These are phyloP conservation scores for Actinia equina DNA, from an alignment of 64 coral and sea anemone genomes.

Conservation along the genomic window DNA sequence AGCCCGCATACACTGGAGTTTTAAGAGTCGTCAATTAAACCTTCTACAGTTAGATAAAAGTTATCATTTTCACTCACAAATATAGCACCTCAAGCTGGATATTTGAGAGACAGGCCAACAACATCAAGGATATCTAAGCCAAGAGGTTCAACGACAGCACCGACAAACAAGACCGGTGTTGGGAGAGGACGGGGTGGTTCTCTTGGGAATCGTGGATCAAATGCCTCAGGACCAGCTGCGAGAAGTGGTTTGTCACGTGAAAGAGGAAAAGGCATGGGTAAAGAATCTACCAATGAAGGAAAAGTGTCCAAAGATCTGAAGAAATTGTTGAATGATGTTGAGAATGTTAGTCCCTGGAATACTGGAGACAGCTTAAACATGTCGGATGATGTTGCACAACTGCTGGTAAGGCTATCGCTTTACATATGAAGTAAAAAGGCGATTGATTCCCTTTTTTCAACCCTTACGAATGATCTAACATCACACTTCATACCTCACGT, in stretches of 20 bases:
- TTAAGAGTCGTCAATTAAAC: no score
- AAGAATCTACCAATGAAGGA: not conserved
- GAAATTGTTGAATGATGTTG: slow-evolving; percentile 27
- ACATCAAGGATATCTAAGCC: not conserved
- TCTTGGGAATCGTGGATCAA: not conserved
- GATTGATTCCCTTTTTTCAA: not conserved
- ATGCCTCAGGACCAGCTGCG: not conserved
- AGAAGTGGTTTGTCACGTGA: not conserved
- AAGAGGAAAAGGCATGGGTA: not conserved
- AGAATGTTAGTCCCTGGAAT: slow-evolving; percentile 71
- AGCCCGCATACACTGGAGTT: no score
- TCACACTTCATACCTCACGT: no score
- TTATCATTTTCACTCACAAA: no score
- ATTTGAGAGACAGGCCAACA: not conserved
- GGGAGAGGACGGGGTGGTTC: not conserved
- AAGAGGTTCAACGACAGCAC: not conserved
- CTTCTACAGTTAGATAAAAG: no score
- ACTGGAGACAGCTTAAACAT: slow-evolving; percentile 54
- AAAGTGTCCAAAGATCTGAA: not conserved
- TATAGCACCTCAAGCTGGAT: not conserved
- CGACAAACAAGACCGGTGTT: not conserved
- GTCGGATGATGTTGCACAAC: slow-evolving; percentile 80
- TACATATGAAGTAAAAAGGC: no score
- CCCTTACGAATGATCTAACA: no score
- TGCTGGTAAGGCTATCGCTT: slow-evolving; percentile 43